Percentiles rank a stretch among this genome's conserved stretches.
Evolutionary conservation across 2,797 vertebrate species (phyloP).

Genomic region (Acanthiza pusilla): DNA sequence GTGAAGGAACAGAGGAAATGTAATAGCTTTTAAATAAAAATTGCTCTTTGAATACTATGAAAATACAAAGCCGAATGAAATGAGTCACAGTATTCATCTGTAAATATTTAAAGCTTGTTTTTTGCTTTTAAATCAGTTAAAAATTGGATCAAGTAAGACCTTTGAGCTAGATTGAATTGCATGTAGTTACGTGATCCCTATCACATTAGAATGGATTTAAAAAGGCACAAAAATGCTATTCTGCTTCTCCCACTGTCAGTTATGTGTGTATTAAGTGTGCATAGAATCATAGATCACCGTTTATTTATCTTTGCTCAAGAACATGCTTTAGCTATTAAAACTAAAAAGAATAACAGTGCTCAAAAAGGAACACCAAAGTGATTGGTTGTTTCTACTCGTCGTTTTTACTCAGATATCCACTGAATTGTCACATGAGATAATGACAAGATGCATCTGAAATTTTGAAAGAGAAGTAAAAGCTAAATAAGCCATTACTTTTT

Average conservation of each 20-base stretch:
- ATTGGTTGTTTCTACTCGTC: not conserved
- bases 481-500: not conserved
- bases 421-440: not conserved
- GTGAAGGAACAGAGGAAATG: not conserved
- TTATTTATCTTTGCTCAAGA: not conserved
- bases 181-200: not conserved
- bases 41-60: not conserved
- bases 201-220: not conserved
- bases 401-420: not conserved
- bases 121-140: slow-evolving; percentile 10
- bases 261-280: not conserved
- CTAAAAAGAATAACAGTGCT: not conserved
- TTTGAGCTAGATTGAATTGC: not conserved
- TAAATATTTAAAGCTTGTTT: not conserved
- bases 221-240: not conserved
- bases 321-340: not conserved
- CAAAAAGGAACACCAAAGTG: not conserved
- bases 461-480: not conserved
- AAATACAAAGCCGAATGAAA: slow-evolving; percentile 36
- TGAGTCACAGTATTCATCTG: not conserved
- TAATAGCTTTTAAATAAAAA: not conserved
- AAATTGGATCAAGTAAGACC: not conserved
- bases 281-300: not conserved
- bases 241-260: not conserved
- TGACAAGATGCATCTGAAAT: not conserved